A percentile compares a stretch with the other conserved stretches of the same genome.
phyloP scores from a whole-genome alignment of 2,113 vertebrate genomes.

The Trogon melanurus region DNA sequence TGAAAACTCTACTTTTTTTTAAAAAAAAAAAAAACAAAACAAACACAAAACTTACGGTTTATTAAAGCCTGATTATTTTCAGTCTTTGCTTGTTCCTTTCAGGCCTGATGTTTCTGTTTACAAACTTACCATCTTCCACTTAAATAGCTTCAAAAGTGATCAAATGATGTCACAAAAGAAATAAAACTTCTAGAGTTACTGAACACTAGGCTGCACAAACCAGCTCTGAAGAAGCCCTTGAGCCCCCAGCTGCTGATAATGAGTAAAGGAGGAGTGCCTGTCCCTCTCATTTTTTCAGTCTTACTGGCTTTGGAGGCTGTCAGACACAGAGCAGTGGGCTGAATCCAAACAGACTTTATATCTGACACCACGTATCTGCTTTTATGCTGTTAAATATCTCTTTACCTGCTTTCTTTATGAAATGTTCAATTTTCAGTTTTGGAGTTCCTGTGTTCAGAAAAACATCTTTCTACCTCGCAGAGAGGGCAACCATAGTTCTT shows the following conservation, averaged over 20 bases:
- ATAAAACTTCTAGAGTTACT: background rate
- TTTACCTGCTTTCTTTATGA: background rate
- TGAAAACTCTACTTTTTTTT: background rate
- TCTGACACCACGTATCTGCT: background rate
- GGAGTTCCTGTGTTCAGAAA: background rate
- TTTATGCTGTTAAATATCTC: background rate
- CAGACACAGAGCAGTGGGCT: background rate
- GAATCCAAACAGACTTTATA: background rate
- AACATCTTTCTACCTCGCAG: background rate
- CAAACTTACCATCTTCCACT: background rate
- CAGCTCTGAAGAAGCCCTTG: background rate
- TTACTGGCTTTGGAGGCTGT: background rate
- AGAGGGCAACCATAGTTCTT: background rate
- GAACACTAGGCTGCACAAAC: background rate
- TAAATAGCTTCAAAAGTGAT: background rate
- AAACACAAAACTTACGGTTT: background rate
- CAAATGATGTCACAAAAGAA: background rate
- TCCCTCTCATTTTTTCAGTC: background rate
- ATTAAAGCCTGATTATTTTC: background rate
- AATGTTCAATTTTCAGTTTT: background rate
- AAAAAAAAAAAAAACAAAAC: too few relatives aligned
- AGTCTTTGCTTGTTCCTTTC: background rate
- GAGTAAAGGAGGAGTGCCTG: background rate
- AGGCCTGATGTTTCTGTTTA: background rate
- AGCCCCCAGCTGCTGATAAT: background rate